These are phyloP conservation scores for Pogoniulus pusillus DNA, from an alignment of 2,797 vertebrate genomes.

Conservation along the genomic window DNA sequence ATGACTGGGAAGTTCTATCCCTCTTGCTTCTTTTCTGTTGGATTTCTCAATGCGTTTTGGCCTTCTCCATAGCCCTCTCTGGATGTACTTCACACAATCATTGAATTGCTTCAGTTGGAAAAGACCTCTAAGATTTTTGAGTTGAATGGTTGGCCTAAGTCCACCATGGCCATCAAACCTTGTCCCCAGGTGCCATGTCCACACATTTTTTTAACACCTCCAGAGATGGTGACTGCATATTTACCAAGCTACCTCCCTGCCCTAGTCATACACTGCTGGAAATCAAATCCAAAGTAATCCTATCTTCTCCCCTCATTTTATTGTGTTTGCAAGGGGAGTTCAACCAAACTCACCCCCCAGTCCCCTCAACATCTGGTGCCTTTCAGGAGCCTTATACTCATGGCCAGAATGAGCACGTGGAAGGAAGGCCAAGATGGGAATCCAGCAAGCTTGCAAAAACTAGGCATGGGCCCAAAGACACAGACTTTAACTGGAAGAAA, in stretches of 20 bases:
- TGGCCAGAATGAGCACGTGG: slow-evolving; percentile 4
- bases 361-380: slow-evolving; percentile 15
- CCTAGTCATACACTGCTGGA: slow-evolving; percentile 31
- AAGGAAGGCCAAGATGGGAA: slow-evolving; percentile 14
- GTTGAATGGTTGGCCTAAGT: too few relatives aligned
- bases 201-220: too few relatives aligned
- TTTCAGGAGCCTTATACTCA: slow-evolving; percentile 24
- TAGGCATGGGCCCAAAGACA: neutral
- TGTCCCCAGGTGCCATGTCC: too few relatives aligned
- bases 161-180: too few relatives aligned
- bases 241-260: neutral
- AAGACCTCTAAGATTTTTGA: too few relatives aligned
- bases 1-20: neutral
- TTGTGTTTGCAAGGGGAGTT: slow-evolving; percentile 30
- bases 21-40: neutral
- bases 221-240: too few relatives aligned
- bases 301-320: neutral
- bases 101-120: too few relatives aligned
- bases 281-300: slow-evolving; percentile 21
- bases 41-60: neutral
- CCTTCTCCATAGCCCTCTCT: neutral
- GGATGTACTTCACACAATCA: neutral
- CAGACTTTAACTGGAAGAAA: neutral
- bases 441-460: neutral
- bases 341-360: slow-evolving; percentile 18